Conservation (phyloP, 2,888 invertebrate genomes). For the Corythucha ciliata region DNA sequence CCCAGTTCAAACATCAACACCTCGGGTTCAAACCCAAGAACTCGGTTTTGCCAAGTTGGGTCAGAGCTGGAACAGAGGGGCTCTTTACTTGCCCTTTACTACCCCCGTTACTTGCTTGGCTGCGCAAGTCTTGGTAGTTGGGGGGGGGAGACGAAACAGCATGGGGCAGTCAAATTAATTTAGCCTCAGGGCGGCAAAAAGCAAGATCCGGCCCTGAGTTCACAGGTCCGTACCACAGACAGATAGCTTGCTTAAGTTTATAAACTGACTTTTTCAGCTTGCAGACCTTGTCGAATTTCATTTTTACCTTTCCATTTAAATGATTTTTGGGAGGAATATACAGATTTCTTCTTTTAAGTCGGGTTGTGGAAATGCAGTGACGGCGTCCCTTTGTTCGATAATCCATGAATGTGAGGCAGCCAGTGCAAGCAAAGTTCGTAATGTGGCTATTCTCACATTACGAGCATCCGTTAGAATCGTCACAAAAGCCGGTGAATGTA, state of each 20-base stretch:
- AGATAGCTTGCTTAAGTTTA: slow-evolving; percentile 28
- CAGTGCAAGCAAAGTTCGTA: slow-evolving; percentile 34
- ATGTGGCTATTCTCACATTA: slow-evolving; percentile 26
- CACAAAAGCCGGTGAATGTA: slow-evolving; percentile 13
- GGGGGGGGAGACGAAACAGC: no score
- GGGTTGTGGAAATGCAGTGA: slow-evolving; percentile 35
- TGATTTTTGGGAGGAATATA: slow-evolving; percentile 7
- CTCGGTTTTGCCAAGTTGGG: no score
- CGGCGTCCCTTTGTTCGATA: slow-evolving; percentile 36
- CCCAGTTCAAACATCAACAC: no score
- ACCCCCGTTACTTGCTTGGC: no score
- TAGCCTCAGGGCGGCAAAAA: no score
- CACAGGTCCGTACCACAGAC: slow-evolving; percentile 27
- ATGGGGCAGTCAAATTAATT: no score
- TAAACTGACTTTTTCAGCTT: slow-evolving; percentile 28
- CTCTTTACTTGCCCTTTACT: no score
- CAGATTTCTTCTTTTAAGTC: slow-evolving; percentile 10
- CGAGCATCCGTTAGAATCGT: slow-evolving; percentile 6
- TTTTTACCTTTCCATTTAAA: slow-evolving; percentile 5
- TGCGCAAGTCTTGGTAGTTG: no score
- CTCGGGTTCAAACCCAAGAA: no score
- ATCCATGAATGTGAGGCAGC: slow-evolving; percentile 28
- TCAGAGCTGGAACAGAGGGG: no score
- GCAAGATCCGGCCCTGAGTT: no score
- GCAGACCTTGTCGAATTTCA: slow-evolving; percentile 23